Conservation (phyloP, 2,888 invertebrate species). For the Digitonthophagus gazella region DNA sequence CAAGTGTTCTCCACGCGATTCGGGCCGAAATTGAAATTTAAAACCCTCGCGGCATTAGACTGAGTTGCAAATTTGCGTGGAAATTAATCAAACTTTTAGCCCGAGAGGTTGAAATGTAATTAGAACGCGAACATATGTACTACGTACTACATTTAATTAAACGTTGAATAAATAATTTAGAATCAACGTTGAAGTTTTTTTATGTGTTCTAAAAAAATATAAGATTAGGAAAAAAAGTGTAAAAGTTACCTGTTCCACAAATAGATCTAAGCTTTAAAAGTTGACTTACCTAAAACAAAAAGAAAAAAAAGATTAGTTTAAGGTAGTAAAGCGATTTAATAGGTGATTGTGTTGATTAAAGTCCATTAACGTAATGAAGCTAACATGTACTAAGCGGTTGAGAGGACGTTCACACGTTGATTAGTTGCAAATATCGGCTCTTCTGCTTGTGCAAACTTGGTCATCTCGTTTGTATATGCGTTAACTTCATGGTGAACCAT, state of each 20-base stretch:
- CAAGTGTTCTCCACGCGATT: neutral
- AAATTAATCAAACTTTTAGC: neutral
- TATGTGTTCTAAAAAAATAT: neutral
- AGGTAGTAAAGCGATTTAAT: neutral
- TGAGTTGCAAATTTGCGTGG: neutral
- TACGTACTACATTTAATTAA: neutral
- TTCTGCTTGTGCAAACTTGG: neutral
- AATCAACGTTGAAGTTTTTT: constrained; percentile 1
- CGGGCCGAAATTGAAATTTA: neutral
- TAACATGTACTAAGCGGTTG: neutral
- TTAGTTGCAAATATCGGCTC: neutral
- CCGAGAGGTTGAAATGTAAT: neutral
- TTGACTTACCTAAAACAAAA: constrained; percentile 15
- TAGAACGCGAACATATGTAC: neutral
- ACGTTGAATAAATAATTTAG: neutral
- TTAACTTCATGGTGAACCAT: neutral
- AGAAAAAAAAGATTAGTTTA: neutral
- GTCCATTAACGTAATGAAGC: neutral
- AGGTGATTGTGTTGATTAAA: neutral
- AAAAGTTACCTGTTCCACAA: constrained; percentile 4
- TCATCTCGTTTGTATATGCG: neutral
- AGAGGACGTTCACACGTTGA: no score
- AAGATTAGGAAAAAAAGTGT: neutral
- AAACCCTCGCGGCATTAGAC: neutral
- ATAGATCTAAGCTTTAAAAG: neutral